These are phyloP conservation scores for Scaptomyza caliginosa DNA, from an alignment of 2,888 invertebrate species.

Conservation along the genomic window DNA sequence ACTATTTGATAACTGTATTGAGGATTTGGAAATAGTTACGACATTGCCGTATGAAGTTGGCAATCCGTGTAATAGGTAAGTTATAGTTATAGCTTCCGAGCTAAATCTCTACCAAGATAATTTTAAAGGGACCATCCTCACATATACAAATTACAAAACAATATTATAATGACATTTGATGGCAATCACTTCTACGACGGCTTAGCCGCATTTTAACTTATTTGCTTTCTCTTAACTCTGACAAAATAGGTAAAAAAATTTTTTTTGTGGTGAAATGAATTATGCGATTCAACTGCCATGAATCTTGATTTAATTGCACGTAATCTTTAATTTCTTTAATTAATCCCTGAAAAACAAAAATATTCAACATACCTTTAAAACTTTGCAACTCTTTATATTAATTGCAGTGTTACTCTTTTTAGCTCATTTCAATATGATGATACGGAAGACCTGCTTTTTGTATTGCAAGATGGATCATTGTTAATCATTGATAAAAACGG, in stretches of 20 bases:
- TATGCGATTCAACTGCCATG: background rate
- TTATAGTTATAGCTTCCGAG: background rate
- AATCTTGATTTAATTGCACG: background rate
- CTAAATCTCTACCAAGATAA: background rate
- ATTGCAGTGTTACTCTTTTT: slow-evolving; percentile 50
- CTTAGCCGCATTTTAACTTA: background rate
- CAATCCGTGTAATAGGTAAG: slow-evolving; percentile 83
- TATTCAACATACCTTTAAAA: slow-evolving; percentile 21
- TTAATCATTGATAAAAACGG: slow-evolving; percentile 79
- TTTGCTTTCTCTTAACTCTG: background rate
- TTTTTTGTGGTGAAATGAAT: background rate
- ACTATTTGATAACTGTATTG: slow-evolving; percentile 83
- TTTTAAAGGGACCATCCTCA: background rate
- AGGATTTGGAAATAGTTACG: slow-evolving; percentile 78
- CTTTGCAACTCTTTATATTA: slow-evolving; percentile 38
- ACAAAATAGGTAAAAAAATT: background rate
- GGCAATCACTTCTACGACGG: no score
- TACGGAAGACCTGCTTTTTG: slow-evolving; percentile 74
- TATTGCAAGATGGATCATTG: slow-evolving; percentile 83
- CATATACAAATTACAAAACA: background rate
- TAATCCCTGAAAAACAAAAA: background rate
- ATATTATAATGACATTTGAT: background rate
- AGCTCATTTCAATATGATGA: slow-evolving; percentile 74
- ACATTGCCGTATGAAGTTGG: slow-evolving; percentile 76
- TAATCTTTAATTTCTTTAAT: background rate